Evolutionary conservation across 1,140 invertebrate genomes (phyloP).

Genomic region (Plodia interpunctella): DNA sequence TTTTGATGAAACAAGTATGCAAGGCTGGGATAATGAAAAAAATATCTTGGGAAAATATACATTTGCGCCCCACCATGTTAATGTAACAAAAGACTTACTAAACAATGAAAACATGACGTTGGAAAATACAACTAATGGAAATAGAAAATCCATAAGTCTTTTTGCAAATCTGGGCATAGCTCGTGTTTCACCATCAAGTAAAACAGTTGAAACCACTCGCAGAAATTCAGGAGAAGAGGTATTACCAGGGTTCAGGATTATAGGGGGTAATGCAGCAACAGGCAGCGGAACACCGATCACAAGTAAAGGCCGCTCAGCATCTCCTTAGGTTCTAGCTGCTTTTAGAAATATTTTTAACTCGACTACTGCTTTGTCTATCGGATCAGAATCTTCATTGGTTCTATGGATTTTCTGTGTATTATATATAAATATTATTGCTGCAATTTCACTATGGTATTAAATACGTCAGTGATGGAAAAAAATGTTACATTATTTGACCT

Average conservation of each 20-base stretch:
- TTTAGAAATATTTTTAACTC: not conserved
- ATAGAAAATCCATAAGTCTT: too few species aligned
- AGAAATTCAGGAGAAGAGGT: slow-evolving; percentile 19
- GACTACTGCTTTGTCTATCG: not conserved
- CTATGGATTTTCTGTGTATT: not conserved
- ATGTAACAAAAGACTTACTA: too few species aligned
- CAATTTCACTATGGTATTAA: not conserved
- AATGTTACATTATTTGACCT: not conserved
- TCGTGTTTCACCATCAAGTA: too few species aligned
- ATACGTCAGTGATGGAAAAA: not conserved
- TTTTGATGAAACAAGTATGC: slow-evolving; percentile 10
- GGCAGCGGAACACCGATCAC: slow-evolving; percentile 45
- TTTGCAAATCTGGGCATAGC: too few species aligned
- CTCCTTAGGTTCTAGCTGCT: not conserved
- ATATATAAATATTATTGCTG: not conserved
- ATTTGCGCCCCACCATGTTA: too few species aligned
- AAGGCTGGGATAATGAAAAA: not conserved
- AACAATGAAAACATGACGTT: too few species aligned
- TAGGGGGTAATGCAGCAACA: slow-evolving; percentile 43
- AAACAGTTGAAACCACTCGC: too few species aligned
- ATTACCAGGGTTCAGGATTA: slow-evolving; percentile 34
- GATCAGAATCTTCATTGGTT: not conserved
- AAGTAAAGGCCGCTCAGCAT: slow-evolving; percentile 39
- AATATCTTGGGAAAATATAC: not conserved
- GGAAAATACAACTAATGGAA: too few species aligned